phyloP scores from a whole-genome alignment of 1,140 invertebrate species.

The Hormaphis cornu region DNA sequence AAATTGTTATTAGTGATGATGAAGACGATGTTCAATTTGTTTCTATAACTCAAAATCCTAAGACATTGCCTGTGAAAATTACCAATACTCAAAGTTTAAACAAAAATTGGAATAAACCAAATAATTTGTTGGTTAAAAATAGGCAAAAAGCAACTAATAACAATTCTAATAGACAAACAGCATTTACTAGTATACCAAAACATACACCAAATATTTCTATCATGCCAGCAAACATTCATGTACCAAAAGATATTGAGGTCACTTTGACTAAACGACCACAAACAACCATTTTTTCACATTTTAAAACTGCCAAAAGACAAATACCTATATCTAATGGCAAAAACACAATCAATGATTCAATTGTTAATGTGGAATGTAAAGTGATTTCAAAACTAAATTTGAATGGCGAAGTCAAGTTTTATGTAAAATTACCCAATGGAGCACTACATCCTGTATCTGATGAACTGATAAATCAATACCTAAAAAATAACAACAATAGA shows the following conservation, averaged over 20 bases:
- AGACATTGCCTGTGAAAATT: not conserved
- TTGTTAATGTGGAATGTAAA: constrained; percentile 3
- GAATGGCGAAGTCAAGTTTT: constrained; percentile 12
- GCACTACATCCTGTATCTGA: not conserved
- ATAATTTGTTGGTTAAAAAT: too few relatives aligned
- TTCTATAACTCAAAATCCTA: not conserved
- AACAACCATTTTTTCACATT: not conserved
- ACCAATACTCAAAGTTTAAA: not conserved
- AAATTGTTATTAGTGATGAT: constrained; percentile 21
- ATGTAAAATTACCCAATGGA: not conserved
- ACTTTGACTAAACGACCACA: not conserved
- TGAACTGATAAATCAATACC: constrained; percentile 3
- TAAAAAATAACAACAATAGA: constrained; percentile 1
- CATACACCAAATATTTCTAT: not conserved
- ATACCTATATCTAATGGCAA: not conserved
- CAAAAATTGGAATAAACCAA: not conserved
- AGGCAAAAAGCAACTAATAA: not conserved
- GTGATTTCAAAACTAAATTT: not conserved
- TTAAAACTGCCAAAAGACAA: not conserved
- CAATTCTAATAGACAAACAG: not conserved
- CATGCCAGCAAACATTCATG: constrained; percentile 6
- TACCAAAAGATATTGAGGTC: constrained; percentile 14
- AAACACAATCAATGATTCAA: not conserved
- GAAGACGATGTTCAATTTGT: not conserved
- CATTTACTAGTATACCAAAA: not conserved